These are phyloP conservation scores for Hypercompe scribonia DNA, from an alignment of 2,888 invertebrate genomes.

Conservation along the genomic window DNA sequence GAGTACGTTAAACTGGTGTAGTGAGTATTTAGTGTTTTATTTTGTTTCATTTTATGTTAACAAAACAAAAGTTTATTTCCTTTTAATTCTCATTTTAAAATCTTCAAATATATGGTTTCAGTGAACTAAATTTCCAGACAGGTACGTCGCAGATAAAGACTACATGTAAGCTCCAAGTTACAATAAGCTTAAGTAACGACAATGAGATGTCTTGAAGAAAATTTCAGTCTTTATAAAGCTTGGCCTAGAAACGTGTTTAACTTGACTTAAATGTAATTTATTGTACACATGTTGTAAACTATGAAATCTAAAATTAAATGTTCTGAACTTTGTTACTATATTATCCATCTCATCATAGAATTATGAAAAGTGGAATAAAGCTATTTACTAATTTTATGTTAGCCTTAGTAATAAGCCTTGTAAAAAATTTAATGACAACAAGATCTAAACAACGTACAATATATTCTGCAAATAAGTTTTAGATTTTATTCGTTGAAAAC, in stretches of 20 bases:
- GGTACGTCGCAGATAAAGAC: background rate
- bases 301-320: background rate
- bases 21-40: no score
- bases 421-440: no score
- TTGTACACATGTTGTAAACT: background rate
- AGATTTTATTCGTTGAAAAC: no score
- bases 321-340: background rate
- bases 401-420: no score
- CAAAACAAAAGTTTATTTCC: no score
- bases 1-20: no score
- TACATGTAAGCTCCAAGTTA: background rate
- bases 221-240: background rate
- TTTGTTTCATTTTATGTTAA: no score
- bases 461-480: no score
- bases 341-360: background rate
- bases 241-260: background rate
- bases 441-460: no score
- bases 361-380: no score
- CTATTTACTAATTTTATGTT: background rate
- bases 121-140: background rate
- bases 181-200: constrained; percentile 10
- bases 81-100: background rate
- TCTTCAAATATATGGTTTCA: background rate
- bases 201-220: constrained; percentile 7
- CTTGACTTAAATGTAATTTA: background rate